Percentiles rank a stretch among this genome's conserved stretches.
Conservation (phyloP, 2,888 invertebrate species). For the Drosophila histrio region DNA sequence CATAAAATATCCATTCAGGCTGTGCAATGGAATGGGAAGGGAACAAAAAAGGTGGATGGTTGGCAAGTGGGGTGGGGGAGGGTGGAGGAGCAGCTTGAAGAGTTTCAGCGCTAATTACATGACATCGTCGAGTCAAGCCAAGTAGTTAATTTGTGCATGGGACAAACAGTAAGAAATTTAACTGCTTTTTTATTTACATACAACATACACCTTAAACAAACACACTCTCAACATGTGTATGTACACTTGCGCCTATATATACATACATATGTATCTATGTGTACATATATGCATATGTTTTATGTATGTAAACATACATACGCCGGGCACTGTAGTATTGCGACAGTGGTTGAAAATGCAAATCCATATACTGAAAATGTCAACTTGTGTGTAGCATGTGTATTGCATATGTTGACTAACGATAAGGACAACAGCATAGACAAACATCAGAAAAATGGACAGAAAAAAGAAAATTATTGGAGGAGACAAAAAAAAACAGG, state of each 20-base stretch:
- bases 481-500: too few species aligned
- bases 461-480: background rate
- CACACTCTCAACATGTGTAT: constrained; percentile 11
- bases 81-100: constrained; percentile 14
- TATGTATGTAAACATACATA: constrained; percentile 5
- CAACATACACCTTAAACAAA: constrained; percentile 39
- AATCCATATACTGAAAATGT: background rate
- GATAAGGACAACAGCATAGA: too few species aligned
- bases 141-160: constrained; percentile 69
- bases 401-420: constrained; percentile 8
- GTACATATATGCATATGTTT: constrained; percentile 12
- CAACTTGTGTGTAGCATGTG: constrained; percentile 6
- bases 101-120: constrained; percentile 55
- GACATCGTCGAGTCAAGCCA: constrained; percentile 69
- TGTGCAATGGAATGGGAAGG: constrained; percentile 22
- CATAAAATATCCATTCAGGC: constrained; percentile 47
- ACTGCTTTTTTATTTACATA: constrained; percentile 48
- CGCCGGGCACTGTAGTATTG: too few species aligned
- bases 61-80: background rate
- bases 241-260: background rate
- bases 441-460: background rate
- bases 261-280: background rate
- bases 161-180: constrained; percentile 47
- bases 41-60: background rate
- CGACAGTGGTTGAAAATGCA: constrained; percentile 22